These are phyloP conservation scores for Melanophora roralis DNA, from an alignment of 2,888 invertebrate genomes.

Conservation along the genomic window DNA sequence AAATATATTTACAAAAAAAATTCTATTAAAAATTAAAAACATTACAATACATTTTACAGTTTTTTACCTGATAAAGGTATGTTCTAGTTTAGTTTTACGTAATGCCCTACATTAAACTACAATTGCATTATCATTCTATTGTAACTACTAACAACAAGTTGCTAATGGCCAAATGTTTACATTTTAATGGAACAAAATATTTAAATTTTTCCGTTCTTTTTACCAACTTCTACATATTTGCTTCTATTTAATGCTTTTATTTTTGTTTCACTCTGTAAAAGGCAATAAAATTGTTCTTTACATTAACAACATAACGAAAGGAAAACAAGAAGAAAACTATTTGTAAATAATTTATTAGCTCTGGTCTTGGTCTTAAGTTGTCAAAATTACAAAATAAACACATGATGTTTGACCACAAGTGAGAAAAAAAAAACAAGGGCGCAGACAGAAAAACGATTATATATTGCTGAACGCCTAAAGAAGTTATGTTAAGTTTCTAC, in stretches of 20 bases:
- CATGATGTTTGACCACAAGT: background rate
- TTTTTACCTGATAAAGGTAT: too few relatives aligned
- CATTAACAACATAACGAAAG: background rate
- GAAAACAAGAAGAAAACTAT: background rate
- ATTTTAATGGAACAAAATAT: background rate
- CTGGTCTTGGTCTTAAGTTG: conserved; percentile 47
- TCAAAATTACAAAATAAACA: conserved; percentile 6
- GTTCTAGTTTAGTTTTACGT: too few relatives aligned
- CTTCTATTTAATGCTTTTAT: background rate
- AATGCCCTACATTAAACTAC: too few relatives aligned
- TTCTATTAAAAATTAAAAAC: too few relatives aligned
- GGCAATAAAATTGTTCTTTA: background rate
- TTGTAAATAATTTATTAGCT: conserved; percentile 50
- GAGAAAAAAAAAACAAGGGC: background rate
- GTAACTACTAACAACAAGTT: conserved; percentile 5
- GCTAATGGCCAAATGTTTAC: conserved; percentile 1
- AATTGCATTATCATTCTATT: too few relatives aligned
- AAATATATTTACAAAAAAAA: too few relatives aligned
- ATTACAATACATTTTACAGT: too few relatives aligned
- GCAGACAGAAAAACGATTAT: background rate
- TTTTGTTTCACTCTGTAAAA: background rate
- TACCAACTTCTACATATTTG: background rate
- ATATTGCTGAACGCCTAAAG: too few relatives aligned
- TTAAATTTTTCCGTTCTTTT: background rate
- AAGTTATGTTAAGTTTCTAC: too few relatives aligned